These are phyloP conservation scores for Rhinolophus sinicus DNA, from an alignment of 2,113 vertebrate genomes.

Conservation along the genomic window DNA sequence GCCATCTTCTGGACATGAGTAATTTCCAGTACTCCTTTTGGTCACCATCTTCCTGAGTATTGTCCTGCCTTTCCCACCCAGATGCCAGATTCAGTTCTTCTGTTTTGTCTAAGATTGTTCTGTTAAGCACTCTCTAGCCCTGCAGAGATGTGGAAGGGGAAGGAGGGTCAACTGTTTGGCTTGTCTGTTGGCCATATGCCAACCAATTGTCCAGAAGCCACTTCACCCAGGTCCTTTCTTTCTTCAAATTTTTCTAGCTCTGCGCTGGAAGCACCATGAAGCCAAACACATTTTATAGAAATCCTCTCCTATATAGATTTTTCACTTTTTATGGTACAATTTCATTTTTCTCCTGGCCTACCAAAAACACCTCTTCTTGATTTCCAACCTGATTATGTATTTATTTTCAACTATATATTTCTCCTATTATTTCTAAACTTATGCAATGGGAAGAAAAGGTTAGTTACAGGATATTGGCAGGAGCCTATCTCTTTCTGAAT, in stretches of 20 bases:
- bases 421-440: neutral
- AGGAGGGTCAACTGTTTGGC: neutral
- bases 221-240: rapidly evolving
- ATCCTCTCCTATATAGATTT: neutral
- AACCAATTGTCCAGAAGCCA: neutral
- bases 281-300: neutral
- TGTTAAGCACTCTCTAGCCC: neutral
- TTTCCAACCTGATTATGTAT: slow-evolving; percentile 6
- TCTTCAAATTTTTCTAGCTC: neutral
- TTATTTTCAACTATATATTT: slow-evolving; percentile 19
- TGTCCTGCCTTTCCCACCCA: neutral
- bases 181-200: neutral
- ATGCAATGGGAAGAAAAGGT: neutral
- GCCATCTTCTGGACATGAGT: neutral
- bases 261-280: neutral
- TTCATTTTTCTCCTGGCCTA: neutral
- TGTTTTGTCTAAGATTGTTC: neutral
- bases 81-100: neutral
- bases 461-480: neutral
- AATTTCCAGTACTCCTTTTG: neutral
- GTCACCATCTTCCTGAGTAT: neutral
- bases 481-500: slow-evolving; percentile 35
- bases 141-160: neutral
- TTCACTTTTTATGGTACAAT: neutral
- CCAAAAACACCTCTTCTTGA: neutral